Base-by-base conservation (phyloP, 1,140 invertebrate genomes). In the Pomacea maculata region DNA sequence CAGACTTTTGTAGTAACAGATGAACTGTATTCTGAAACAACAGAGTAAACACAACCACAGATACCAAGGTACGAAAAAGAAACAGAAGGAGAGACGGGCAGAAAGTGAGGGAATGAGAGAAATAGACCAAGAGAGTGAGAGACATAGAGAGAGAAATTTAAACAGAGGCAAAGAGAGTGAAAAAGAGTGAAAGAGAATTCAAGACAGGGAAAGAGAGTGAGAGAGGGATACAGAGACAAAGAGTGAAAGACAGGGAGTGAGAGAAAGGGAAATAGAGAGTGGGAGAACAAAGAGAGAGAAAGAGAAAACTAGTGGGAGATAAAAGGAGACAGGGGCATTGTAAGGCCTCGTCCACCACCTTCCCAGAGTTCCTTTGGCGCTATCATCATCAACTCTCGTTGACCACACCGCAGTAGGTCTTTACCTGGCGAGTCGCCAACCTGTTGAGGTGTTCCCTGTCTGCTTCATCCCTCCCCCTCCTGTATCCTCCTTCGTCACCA, bases 121-220 rank as follows among this genome's bases (percentile, higher is more conserved):
- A 61, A 25, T 25, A 77, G 75, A 64, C n/a, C n/a, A 61, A 77
- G 75, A 64, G 61, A 64, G 75, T 63, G 61, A 64, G 61, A 77
- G 75, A 77, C 4, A 64, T 0, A 77, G 25, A 25, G 25, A 25
- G 75, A 75, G 19, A 19, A 10, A 57, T 8, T 2, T 2, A 19
- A 61, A 57, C 19, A 54, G 74, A 54, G 29, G 2, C 8, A 45
- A 75, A 54, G 54, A 75, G 54, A n/a, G 61, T 61, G 19, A 76
- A 61, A 63, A 76, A 61, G 7, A 64, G 25, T 29, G 34, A 25
- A 25, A 61, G 34, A 29, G 63, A 19, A 29, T 19, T n/a, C 1
- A 61, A 61, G 17, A 61, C 4, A 12, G 34, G 3, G 55, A 61
- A 25, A 25, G 25, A 5, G 34, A 25, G 55, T n/a, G 57, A 34